A percentile compares a stretch with the other conserved stretches of the same genome.
These are phyloP conservation scores for Paradoxurus hermaphroditus DNA, from an alignment of 2,113 vertebrate species.

Conservation along the genomic window DNA sequence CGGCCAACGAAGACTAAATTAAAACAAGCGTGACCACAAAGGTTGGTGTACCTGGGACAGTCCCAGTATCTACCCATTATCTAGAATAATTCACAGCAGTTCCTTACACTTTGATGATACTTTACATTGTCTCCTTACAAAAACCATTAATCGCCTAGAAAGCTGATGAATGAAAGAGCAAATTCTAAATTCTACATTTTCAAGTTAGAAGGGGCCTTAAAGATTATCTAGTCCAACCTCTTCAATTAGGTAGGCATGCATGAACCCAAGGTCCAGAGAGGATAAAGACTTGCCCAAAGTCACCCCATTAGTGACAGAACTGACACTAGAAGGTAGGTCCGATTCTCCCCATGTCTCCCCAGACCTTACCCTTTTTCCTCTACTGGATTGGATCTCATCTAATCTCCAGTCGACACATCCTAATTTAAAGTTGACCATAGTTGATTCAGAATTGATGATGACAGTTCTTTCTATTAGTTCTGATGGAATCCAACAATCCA, in stretches of 20 bases:
- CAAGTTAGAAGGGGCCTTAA: neutral
- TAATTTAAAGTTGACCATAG: neutral
- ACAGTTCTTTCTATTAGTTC: neutral
- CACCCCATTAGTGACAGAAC: neutral
- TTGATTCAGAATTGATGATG: neutral
- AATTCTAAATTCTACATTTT: neutral
- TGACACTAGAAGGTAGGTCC: neutral
- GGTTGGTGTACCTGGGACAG: neutral
- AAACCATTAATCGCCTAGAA: neutral
- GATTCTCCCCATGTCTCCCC: neutral
- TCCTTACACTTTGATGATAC: neutral
- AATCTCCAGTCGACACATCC: neutral
- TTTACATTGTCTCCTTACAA: neutral
- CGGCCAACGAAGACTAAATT: neutral
- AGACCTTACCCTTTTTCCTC: neutral
- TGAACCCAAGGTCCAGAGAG: neutral
- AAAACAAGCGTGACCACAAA: neutral
- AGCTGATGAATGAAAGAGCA: neutral
- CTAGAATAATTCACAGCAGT: neutral
- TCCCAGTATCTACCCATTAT: neutral
- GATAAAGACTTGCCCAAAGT: neutral
- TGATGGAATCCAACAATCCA: neutral
- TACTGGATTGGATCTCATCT: neutral
- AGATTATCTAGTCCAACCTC: neutral
- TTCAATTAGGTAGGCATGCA: neutral